Percentiles rank a stretch among this genome's conserved stretches.
Conservation (phyloP, 30 jellyfish, hydroid and myxozoan species). For the Sanderia malayensis region DNA sequence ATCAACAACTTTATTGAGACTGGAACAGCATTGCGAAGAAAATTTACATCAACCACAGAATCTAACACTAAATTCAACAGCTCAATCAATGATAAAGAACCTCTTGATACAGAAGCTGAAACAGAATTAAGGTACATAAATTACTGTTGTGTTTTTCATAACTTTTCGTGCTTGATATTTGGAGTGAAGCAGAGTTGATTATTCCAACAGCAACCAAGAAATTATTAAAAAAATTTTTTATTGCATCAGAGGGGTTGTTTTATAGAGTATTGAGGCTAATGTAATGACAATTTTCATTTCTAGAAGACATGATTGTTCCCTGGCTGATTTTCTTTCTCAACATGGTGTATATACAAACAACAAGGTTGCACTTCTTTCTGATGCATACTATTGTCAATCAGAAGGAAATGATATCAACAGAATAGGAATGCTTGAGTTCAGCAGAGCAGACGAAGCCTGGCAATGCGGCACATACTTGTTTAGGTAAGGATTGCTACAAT, state of each 20-base stretch:
- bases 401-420: conserved; percentile 59
- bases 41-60: neutral
- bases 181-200: too few relatives aligned
- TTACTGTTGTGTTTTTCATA: too few relatives aligned
- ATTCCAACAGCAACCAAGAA: too few relatives aligned
- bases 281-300: too few relatives aligned
- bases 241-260: too few relatives aligned
- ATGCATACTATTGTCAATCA: conserved; percentile 36
- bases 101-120: neutral
- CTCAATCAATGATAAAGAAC: neutral
- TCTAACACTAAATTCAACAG: neutral
- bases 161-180: too few relatives aligned
- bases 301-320: conserved; percentile 18
- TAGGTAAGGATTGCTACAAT: too few relatives aligned
- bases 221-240: too few relatives aligned
- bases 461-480: conserved; percentile 20
- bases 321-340: conserved; percentile 28
- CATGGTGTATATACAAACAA: conserved; percentile 1
- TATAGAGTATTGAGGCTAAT: too few relatives aligned
- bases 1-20: neutral
- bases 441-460: conserved; percentile 45
- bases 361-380: conserved; percentile 3
- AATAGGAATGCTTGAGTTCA: conserved; percentile 60
- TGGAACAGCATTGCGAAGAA: neutral
- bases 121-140: neutral